Evolutionary conservation across 2,888 invertebrate species (phyloP), one percentile per base, ranked within the genome.

Genomic region (Orthosia gothica): DNA sequence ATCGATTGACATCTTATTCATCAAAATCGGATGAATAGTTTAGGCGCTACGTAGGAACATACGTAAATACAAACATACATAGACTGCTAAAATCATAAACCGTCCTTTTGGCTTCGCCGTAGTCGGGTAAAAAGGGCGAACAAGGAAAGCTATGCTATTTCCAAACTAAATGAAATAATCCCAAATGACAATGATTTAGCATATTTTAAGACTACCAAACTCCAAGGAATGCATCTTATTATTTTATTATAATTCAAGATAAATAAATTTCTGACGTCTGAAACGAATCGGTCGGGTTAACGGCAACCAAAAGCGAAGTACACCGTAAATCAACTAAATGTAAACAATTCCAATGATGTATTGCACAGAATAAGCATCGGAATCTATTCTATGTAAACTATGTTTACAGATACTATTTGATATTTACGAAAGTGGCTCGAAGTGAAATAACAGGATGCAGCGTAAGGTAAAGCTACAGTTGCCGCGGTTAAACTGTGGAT

Each of bases 311-410:
- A 67, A 49, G 67, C 71, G 59, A 70, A 79, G 82, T 81, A 64
- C 67, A 66, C 64, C 1, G 70, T 86, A 85, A 86, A 86, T 86
- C 87, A 85, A 66, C 76, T 55, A 61, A 79, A 87, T 69, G 81
- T 87, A 86, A 86, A 86, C 87, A 87, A 52, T 57, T 59, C 13
- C 32, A 59, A 77, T 84, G 85, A 83, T 81, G 75, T 77, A 86
- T 81, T 16, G 72, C 50, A 49, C 50, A 45, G 74, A 81, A 81
- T 81, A 76, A 85, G 72, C 76, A 71, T 76, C 54, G 16, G 66
- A 52, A 71, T 65, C 67, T 71, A 81, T 78, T 75, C 76, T 65
- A 76, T 83, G 66, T 67, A 80, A 75, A 73, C 70, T 65, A 66
- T 63, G 67, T 79, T 83, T 73, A 78, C 66, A 32, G 7, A 59